phyloP scores from a whole-genome alignment of 64 coral and sea anemone genomes.

The Montipora efflorescens region DNA sequence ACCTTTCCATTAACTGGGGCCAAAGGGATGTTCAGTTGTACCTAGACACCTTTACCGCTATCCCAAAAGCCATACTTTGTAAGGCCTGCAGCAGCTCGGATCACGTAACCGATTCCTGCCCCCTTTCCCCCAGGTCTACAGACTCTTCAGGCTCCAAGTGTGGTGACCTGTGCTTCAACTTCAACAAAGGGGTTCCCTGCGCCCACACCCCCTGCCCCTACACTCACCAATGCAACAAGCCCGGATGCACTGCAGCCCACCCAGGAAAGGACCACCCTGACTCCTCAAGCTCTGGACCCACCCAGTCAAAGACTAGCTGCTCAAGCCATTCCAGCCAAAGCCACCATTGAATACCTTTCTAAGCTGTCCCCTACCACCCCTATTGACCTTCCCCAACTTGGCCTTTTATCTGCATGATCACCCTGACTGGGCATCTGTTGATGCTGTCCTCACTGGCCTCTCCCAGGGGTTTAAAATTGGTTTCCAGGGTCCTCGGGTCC shows the following conservation, averaged over 20 bases:
- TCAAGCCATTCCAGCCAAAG: no score
- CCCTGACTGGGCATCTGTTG: background rate
- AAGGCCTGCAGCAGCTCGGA: background rate
- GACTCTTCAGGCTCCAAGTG: background rate
- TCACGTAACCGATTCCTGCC: background rate
- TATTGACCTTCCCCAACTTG: no score
- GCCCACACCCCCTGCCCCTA: background rate
- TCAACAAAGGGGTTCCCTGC: background rate
- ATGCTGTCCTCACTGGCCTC: background rate
- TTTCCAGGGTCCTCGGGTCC: background rate
- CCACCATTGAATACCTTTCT: no score
- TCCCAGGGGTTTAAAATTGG: background rate
- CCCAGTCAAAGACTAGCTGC: no score
- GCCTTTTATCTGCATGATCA: background rate
- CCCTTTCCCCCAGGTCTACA: background rate
- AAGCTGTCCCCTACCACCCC: no score
- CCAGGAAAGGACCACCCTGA: background rate
- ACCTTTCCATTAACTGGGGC: no score
- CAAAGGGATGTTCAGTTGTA: background rate
- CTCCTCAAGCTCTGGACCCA: no score
- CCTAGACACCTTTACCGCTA: background rate
- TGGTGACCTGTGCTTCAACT: background rate
- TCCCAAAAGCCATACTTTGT: background rate
- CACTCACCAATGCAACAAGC: background rate
- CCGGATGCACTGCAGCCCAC: background rate